Evolutionary conservation across 2,113 vertebrate species (phyloP).

Genomic region (Glareola pratincola): DNA sequence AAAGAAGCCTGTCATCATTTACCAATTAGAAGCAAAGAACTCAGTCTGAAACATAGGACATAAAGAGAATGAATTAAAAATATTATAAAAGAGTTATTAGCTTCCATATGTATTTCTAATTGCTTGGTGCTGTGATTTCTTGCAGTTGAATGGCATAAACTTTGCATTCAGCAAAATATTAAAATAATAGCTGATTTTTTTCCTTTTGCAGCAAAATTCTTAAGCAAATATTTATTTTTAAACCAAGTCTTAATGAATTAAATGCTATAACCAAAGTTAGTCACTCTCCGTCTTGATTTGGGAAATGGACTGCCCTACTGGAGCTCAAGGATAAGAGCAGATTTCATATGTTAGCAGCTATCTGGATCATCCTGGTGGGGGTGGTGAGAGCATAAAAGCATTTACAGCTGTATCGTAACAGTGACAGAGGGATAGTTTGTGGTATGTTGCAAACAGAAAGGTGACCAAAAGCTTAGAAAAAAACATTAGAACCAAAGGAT

Average conservation of each 20-base stretch:
- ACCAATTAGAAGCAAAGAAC: background rate
- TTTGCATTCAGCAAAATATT: background rate
- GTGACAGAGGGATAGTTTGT: background rate
- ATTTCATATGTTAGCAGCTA: background rate
- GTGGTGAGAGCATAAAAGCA: background rate
- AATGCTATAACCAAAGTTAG: background rate
- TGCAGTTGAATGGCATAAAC: background rate
- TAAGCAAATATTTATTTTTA: background rate
- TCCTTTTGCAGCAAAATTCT: background rate
- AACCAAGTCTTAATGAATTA: background rate
- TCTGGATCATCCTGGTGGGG: background rate
- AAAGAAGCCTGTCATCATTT: background rate
- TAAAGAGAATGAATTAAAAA: conserved; percentile 1
- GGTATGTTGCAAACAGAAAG: background rate
- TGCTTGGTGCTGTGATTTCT: background rate
- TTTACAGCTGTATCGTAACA: background rate
- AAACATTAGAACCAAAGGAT: background rate
- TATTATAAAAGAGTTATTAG: background rate
- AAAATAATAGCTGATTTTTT: background rate
- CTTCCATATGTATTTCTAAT: conserved; percentile 12
- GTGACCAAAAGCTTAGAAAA: background rate
- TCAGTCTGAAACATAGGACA: background rate
- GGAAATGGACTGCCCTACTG: background rate
- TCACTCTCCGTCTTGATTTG: rapidly evolving
- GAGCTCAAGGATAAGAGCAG: background rate